phyloP scores from a whole-genome alignment of 2,797 vertebrate genomes.

The Labroides dimidiatus region DNA sequence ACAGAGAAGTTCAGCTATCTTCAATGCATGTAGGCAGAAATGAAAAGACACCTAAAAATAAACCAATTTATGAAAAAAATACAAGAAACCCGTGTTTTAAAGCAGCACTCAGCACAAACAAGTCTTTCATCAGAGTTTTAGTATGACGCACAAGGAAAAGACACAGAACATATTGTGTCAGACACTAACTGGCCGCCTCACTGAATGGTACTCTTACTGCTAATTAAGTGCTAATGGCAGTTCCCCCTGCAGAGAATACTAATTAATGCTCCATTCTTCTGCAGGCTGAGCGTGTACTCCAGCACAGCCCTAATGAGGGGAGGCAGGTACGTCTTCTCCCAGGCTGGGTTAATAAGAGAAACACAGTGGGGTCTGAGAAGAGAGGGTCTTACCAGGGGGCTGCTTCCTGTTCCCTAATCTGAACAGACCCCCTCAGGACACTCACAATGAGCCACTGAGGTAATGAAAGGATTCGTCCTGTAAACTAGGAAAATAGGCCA shows the following conservation, averaged over 20 bases:
- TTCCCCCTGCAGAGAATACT: slow-evolving; percentile 86
- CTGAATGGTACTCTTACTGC: slow-evolving; percentile 83
- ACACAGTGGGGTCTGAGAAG: slow-evolving; percentile 74
- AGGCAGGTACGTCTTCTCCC: slow-evolving; percentile 85
- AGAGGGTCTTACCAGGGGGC: slow-evolving; percentile 74
- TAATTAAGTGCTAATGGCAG: slow-evolving; percentile 89
- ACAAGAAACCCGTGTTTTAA: background rate
- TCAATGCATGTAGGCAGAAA: background rate
- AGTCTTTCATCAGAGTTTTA: slow-evolving; percentile 62
- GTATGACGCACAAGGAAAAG: slow-evolving; percentile 62
- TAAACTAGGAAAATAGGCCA: slow-evolving; percentile 65
- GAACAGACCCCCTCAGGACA: slow-evolving; percentile 71
- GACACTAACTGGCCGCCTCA: slow-evolving; percentile 67
- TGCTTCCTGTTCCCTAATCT: slow-evolving; percentile 84
- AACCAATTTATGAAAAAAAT: background rate
- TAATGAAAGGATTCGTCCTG: slow-evolving; percentile 71
- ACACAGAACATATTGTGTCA: slow-evolving; percentile 78
- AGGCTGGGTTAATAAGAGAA: slow-evolving; percentile 84
- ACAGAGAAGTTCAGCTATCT: background rate
- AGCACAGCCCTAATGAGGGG: slow-evolving; percentile 83
- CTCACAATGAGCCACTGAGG: slow-evolving; percentile 69
- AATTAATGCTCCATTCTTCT: slow-evolving; percentile 87
- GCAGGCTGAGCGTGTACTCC: slow-evolving; percentile 79
- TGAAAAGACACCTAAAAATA: background rate
- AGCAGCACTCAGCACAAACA: slow-evolving; percentile 44